phyloP scores from a whole-genome alignment of 2,797 vertebrate genomes.

The Acanthiza pusilla region DNA sequence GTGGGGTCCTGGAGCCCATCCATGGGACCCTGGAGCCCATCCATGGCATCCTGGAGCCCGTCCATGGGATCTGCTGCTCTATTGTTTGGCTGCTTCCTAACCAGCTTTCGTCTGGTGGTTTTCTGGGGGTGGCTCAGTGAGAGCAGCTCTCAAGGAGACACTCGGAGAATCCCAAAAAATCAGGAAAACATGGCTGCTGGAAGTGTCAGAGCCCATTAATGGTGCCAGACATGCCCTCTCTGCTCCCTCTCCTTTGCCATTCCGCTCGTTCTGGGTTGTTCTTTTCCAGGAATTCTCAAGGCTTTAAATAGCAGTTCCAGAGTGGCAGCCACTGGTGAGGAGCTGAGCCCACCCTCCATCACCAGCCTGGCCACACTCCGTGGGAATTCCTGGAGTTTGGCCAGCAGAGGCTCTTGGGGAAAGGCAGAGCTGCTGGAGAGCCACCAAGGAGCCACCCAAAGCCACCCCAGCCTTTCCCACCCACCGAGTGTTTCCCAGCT shows the following conservation, averaged over 20 bases:
- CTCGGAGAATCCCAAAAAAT: not conserved
- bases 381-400: not conserved
- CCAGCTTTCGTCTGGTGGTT: not conserved
- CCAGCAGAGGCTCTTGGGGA: not conserved
- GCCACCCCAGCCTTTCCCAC: not conserved
- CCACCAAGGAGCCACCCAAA: not conserved
- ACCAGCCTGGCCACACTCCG: accelerated
- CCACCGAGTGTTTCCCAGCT: not conserved
- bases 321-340: not conserved
- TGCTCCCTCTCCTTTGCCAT: not conserved
- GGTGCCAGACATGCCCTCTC: accelerated
- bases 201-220: not conserved
- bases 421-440: not conserved
- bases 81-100: not conserved
- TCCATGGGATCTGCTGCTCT: not conserved
- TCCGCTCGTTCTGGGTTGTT: not conserved
- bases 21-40: no score
- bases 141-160: not conserved
- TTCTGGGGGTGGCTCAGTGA: not conserved
- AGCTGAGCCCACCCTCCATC: not conserved
- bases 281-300: not conserved
- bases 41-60: not conserved
- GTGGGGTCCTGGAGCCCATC: not conserved
- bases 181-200: not conserved
- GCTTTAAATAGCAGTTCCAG: not conserved